These are phyloP conservation scores for Odontothrips loti DNA, from an alignment of 2,888 invertebrate species.

Conservation along the genomic window DNA sequence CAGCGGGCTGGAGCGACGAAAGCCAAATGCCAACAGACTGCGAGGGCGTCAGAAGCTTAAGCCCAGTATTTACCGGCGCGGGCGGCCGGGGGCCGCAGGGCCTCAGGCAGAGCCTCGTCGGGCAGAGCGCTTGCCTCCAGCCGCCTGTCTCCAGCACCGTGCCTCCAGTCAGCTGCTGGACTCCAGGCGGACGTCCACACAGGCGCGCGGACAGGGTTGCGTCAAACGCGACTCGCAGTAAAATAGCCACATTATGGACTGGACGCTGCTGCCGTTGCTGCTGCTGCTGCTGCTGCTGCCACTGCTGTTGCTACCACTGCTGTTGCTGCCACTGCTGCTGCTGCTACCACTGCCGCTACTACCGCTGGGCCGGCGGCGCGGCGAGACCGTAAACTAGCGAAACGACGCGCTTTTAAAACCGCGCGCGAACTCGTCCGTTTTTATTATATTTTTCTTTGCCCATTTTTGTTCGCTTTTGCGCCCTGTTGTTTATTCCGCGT, in stretches of 20 bases:
- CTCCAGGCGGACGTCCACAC: neutral
- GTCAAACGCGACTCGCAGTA: neutral
- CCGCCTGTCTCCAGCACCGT: neutral
- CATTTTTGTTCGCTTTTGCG: neutral
- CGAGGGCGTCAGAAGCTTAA: too few species aligned
- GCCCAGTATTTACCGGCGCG: too few species aligned
- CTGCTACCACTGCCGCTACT: neutral
- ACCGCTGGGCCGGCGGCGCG: neutral
- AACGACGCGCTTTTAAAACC: neutral
- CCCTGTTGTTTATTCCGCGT: neutral
- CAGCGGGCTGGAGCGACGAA: neutral
- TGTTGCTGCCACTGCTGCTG: too few species aligned
- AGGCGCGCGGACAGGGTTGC: neutral
- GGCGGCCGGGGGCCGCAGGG: neutral
- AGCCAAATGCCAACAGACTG: too few species aligned
- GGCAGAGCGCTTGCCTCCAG: neutral
- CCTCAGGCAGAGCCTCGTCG: neutral
- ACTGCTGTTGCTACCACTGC: too few species aligned
- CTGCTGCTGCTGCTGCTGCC: too few species aligned
- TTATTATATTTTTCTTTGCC: neutral
- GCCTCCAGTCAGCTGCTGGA: neutral
- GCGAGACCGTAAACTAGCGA: slow-evolving; percentile 6
- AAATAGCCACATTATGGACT: neutral
- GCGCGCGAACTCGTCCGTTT: too few species aligned
- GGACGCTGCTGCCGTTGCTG: neutral